Evolutionary conservation across 2,888 invertebrate genomes (phyloP).

Genomic region (Plebejus melissa): DNA sequence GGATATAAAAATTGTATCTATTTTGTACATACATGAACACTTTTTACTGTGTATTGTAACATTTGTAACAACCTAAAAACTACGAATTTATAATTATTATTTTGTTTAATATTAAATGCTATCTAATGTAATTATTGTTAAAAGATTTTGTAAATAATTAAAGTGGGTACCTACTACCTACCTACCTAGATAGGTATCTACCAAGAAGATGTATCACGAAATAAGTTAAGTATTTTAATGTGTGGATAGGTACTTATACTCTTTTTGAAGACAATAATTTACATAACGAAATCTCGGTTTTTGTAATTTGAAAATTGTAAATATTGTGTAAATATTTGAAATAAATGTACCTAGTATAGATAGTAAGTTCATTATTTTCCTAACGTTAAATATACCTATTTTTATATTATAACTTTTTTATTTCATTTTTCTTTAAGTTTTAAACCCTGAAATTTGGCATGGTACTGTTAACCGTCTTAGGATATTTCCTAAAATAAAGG

Average conservation of each 20-base stretch:
- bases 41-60: too few relatives aligned
- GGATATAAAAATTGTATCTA: neutral
- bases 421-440: neutral
- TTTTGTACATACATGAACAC: too few relatives aligned
- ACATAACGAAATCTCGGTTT: neutral
- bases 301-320: neutral
- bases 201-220: too few relatives aligned
- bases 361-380: conserved; percentile 1
- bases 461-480: too few relatives aligned
- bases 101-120: neutral
- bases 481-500: too few relatives aligned
- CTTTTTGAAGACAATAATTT: neutral
- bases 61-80: neutral
- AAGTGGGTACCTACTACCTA: neutral
- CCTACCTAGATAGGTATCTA: too few relatives aligned
- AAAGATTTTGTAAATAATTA: neutral
- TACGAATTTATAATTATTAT: conserved; percentile 1
- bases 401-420: neutral
- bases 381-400: neutral
- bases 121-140: neutral
- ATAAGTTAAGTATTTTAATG: too few relatives aligned
- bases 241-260: too few relatives aligned
- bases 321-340: conserved; percentile 1
- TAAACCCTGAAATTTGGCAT: too few relatives aligned
- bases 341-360: neutral